Conservation (phyloP, 2,797 vertebrate species). For the Rhinichthys osculus region DNA sequence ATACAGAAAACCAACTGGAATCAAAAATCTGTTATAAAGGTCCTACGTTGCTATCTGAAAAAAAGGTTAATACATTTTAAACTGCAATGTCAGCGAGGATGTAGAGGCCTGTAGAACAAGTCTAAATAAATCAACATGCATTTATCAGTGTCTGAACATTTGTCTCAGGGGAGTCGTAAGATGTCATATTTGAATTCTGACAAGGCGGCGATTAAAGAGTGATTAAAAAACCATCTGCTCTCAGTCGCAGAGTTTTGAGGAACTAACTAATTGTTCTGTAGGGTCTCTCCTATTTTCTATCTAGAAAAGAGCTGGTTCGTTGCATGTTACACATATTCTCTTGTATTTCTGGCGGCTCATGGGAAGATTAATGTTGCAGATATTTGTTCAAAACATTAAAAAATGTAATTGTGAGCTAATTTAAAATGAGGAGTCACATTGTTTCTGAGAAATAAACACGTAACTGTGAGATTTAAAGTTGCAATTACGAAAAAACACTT, state of each 20-base stretch:
- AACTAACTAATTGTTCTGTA: neutral
- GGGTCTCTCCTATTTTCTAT: neutral
- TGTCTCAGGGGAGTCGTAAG: slow-evolving; percentile 22
- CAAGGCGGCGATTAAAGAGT: neutral
- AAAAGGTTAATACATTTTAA: neutral
- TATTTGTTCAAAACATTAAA: neutral
- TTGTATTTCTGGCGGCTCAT: neutral
- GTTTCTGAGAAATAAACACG: neutral
- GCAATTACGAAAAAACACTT: neutral
- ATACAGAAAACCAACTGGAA: neutral
- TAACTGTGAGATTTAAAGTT: neutral
- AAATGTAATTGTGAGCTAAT: neutral
- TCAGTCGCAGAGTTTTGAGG: neutral
- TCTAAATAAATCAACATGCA: slow-evolving; percentile 31
- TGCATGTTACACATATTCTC: neutral
- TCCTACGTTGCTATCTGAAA: neutral
- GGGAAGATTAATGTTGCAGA: neutral
- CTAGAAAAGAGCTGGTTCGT: neutral
- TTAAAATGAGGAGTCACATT: neutral
- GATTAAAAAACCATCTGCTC: neutral
- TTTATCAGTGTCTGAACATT: slow-evolving; percentile 26
- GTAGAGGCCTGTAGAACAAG: slow-evolving; percentile 14
- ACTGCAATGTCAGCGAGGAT: neutral
- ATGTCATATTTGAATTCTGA: neutral
- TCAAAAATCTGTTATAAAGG: neutral